Base-by-base conservation (phyloP, 2,113 vertebrate genomes). In the Choloepus hoffmanni region DNA sequence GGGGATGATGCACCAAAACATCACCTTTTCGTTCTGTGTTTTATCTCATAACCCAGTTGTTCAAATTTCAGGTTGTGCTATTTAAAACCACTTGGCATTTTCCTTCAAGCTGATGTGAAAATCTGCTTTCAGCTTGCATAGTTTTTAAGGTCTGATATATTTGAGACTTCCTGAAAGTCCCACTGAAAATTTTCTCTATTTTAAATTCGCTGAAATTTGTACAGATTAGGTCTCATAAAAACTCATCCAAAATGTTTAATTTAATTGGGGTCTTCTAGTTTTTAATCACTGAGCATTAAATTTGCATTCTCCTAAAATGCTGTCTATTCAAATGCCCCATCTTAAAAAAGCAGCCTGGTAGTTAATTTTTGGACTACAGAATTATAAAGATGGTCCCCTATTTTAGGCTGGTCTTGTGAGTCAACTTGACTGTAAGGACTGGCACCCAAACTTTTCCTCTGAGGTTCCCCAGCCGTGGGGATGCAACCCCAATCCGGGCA, bases 91-190 rank as follows among this genome's bases (percentile, higher is more conserved):
- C 33, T 24, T 85, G 60, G 81, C 67, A 14, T 84, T 84, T 92
- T 92, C 77, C 92, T 96, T 62, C 67, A 83, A 85, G 26, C 48
- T 58, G 50, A 63, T 93, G 53, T 21, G 77, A 81, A 90, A 85
- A 45, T 62, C 68, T 67, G 23, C 62, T 78, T 83, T 93, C 43
- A 53, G 48, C 95, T 90, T 94, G 70, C 11, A 79, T 10, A 45
- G 7, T 73, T 67, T 77, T 88, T 26, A 74, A 76, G n/a, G 16
- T 58, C 85, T 94, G 28, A 95, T 14, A 13, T 58, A 43, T 55
- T 50, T 53, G 82, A 77, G 76, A 60, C 40, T 89, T 93, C 55
- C 78, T 91, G 48, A 86, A 91, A 70, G 68, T 53, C 36, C 19
- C 50, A 19, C 36, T 67, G 81, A 84, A 79, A 72, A 67, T n/a